These are phyloP conservation scores for Hemichromis elongatus DNA, from an alignment of 2,113 vertebrate species.

Conservation along the genomic window DNA sequence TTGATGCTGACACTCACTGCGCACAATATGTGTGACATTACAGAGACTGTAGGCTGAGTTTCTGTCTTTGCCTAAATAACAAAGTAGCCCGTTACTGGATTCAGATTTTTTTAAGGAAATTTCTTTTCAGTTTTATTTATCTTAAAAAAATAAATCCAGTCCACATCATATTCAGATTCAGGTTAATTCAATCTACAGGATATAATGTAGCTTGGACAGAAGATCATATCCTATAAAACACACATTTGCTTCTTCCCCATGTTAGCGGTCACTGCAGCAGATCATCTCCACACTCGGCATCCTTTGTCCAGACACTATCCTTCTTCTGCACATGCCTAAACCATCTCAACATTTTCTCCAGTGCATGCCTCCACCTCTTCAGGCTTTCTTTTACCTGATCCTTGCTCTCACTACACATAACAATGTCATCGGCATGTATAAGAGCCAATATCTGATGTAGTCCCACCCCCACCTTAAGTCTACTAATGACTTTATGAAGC, in stretches of 20 bases:
- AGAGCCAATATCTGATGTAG: background rate
- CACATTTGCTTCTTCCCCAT: background rate
- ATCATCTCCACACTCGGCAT: fast-evolving
- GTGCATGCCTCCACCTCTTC: background rate
- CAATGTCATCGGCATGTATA: fast-evolving
- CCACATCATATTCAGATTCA: background rate
- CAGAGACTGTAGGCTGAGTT: background rate
- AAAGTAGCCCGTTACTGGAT: background rate
- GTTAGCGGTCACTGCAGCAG: fast-evolving
- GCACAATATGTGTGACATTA: background rate
- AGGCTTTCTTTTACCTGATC: fast-evolving
- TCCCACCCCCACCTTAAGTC: background rate
- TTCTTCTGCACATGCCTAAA: background rate
- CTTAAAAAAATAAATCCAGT: background rate
- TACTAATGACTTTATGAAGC: background rate
- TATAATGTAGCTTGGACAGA: background rate
- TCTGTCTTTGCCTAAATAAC: background rate
- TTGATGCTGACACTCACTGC: background rate
- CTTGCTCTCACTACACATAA: background rate
- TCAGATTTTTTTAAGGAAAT: fast-evolving
- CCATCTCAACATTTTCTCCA: background rate
- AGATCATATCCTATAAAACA: fast-evolving
- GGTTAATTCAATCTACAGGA: background rate
- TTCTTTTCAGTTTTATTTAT: background rate
- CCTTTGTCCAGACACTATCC: too few species aligned